Conservation (phyloP, 2,888 invertebrate species). For the Autographa pulchrina region DNA sequence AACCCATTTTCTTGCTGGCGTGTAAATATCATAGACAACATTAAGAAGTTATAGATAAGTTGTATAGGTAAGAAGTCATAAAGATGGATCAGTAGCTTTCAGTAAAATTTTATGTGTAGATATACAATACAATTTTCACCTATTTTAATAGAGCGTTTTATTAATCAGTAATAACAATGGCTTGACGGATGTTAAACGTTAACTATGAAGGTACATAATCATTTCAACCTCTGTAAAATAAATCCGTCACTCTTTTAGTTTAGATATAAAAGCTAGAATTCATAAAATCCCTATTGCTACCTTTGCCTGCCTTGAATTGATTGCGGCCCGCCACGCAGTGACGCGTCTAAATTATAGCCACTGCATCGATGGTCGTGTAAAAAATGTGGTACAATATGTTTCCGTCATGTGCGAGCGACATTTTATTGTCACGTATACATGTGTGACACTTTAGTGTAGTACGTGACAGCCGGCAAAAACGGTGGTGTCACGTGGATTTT, state of each 20-base stretch:
- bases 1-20: neutral
- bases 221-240: neutral
- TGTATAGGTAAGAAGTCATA: too few relatives aligned
- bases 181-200: too few relatives aligned
- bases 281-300: slow-evolving; percentile 24
- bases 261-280: slow-evolving; percentile 10
- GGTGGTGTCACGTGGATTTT: slow-evolving; percentile 31
- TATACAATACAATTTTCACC: too few relatives aligned
- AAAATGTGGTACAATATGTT: slow-evolving; percentile 44
- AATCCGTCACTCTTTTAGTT: neutral
- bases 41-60: too few relatives aligned
- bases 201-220: too few relatives aligned
- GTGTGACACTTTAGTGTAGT: slow-evolving; percentile 31
- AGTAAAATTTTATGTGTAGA: too few relatives aligned
- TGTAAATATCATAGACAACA: neutral
- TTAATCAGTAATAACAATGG: too few relatives aligned
- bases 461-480: slow-evolving; percentile 31
- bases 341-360: slow-evolving; percentile 55
- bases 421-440: slow-evolving; percentile 48
- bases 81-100: too few relatives aligned
- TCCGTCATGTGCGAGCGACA: slow-evolving; percentile 45
- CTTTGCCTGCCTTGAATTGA: slow-evolving; percentile 48
- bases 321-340: slow-evolving; percentile 45
- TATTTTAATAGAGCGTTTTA: too few relatives aligned
- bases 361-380: slow-evolving; percentile 48